Conservation (phyloP, 2,797 vertebrate genomes). For the Nyctibius grandis region DNA sequence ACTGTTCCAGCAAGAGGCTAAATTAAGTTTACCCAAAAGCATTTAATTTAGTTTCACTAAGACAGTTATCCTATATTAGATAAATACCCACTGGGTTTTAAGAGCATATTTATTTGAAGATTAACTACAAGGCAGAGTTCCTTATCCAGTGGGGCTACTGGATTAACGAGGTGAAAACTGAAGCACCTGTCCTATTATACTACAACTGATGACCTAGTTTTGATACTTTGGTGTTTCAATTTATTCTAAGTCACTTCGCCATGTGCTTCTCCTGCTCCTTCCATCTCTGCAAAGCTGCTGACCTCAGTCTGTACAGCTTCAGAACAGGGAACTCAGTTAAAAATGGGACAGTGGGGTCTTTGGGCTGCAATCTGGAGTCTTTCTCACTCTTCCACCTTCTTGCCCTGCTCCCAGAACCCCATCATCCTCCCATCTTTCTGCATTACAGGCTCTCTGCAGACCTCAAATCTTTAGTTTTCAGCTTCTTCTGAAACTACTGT, state of each 20-base stretch:
- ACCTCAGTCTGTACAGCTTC: background rate
- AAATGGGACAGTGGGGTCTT: background rate
- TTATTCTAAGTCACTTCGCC: background rate
- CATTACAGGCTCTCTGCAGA: background rate
- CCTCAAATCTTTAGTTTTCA: background rate
- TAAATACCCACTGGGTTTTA: conserved; percentile 18
- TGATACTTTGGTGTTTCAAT: background rate
- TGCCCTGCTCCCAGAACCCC: background rate
- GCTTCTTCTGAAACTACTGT: background rate
- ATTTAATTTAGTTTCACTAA: conserved; percentile 30
- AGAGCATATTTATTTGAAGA: conserved; percentile 50
- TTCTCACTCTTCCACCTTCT: background rate
- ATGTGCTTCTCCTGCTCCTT: background rate
- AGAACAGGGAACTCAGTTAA: background rate
- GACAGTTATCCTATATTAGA: conserved; percentile 44
- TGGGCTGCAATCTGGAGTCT: background rate
- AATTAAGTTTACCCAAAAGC: conserved; percentile 41
- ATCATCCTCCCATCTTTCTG: background rate
- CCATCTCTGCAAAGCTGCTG: background rate
- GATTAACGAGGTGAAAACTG: conserved; percentile 22
- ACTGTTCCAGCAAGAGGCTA: background rate
- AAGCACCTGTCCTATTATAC: background rate
- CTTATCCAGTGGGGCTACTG: conserved; percentile 17
- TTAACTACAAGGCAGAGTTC: conserved; percentile 24
- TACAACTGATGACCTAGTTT: background rate